Conservation (phyloP, 2,797 vertebrate genomes). For the Varecia variegata region DNA sequence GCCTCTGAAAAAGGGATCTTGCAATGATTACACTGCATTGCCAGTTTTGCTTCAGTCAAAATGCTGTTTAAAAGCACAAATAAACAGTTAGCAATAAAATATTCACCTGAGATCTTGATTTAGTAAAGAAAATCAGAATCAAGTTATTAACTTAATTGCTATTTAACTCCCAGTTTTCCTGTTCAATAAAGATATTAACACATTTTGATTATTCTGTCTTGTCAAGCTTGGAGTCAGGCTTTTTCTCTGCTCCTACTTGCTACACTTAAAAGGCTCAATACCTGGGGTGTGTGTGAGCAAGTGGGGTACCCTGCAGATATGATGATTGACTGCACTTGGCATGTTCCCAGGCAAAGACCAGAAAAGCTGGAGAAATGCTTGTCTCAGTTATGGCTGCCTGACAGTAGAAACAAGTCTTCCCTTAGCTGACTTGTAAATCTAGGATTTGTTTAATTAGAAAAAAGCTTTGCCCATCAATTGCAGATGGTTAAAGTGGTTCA, state of each 20-base stretch:
- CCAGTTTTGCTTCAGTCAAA: not conserved
- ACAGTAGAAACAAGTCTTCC: not conserved
- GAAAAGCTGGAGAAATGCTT: not conserved
- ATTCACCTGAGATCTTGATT: not conserved
- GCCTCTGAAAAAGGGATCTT: not conserved
- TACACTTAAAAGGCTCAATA: not conserved
- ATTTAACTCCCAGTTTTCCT: not conserved
- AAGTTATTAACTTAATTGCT: conserved; percentile 8
- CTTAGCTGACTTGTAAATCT: not conserved
- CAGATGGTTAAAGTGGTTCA: conserved; percentile 14
- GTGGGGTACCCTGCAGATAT: not conserved
- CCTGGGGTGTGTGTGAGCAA: not conserved
- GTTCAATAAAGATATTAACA: not conserved
- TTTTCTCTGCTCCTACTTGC: not conserved
- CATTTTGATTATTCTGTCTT: not conserved
- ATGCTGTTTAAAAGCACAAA: not conserved
- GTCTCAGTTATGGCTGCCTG: not conserved
- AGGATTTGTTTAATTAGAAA: conserved; percentile 60
- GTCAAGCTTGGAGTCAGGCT: not conserved
- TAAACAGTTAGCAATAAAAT: not conserved
- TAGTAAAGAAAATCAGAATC: not conserved
- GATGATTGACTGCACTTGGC: not conserved
- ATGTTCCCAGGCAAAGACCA: not conserved
- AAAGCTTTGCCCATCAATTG: conserved; percentile 16
- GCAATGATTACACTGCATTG: not conserved